Evolutionary conservation across 2,797 vertebrate species (phyloP).

Genomic region (Erithacus rubecula): DNA sequence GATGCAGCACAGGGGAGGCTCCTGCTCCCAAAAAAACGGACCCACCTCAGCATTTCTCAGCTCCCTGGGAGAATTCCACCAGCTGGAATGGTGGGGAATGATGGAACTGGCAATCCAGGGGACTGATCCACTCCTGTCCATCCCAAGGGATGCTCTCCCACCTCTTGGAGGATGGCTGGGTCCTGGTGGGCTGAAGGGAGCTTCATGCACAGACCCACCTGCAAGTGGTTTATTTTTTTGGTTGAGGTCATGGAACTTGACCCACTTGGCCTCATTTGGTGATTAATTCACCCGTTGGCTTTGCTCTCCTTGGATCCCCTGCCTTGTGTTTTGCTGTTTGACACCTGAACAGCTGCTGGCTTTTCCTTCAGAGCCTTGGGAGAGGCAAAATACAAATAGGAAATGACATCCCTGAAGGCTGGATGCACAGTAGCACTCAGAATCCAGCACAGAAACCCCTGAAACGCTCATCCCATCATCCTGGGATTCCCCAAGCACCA

Average conservation of each 20-base stretch:
- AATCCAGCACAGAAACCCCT: neutral
- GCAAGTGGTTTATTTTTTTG: neutral
- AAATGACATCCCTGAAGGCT: fast-evolving
- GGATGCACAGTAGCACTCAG: neutral
- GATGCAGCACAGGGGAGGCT: neutral
- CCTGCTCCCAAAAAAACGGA: neutral
- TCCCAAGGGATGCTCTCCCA: neutral
- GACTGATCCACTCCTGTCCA: neutral
- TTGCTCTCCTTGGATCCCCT: neutral
- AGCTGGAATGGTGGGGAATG: neutral
- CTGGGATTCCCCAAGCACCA: neutral
- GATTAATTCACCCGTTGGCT: neutral
- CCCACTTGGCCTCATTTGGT: neutral
- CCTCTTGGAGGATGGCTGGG: neutral
- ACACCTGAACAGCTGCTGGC: neutral
- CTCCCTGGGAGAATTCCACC: neutral
- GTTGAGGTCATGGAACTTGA: neutral
- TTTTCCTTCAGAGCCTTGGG: neutral
- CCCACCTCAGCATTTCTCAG: neutral
- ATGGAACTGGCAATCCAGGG: fast-evolving
- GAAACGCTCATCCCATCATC: fast-evolving
- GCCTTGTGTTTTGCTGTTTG: fast-evolving
- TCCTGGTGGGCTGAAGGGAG: neutral
- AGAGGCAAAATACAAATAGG: fast-evolving
- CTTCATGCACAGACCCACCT: neutral